Conservation (phyloP, 2,888 invertebrate genomes). For the Hirtodrosophila duncani region DNA sequence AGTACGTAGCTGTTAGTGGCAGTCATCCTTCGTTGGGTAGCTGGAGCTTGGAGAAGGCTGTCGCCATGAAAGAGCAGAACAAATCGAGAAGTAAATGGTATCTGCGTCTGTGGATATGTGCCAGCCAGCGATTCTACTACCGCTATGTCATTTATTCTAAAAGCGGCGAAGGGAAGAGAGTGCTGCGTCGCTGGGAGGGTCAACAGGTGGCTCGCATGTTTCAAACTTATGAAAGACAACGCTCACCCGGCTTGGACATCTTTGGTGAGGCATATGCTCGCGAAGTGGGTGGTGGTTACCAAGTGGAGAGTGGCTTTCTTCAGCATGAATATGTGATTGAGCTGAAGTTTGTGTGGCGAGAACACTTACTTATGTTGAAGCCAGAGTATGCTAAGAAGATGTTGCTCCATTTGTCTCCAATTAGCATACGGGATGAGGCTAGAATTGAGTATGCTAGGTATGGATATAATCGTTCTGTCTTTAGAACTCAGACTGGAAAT, state of each 20-base stretch:
- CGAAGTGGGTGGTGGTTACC: slow-evolving; percentile 52
- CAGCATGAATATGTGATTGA: slow-evolving; percentile 86
- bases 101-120: slow-evolving; percentile 80
- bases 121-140: slow-evolving; percentile 80
- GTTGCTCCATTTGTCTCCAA: slow-evolving; percentile 24
- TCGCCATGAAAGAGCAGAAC: slow-evolving; percentile 74
- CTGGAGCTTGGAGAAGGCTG: slow-evolving; percentile 83
- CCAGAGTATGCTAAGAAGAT: too few species aligned
- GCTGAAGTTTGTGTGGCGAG: slow-evolving; percentile 86
- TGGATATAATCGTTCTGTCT: slow-evolving; percentile 54
- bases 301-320: slow-evolving; percentile 88
- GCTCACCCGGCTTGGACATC: slow-evolving; percentile 44
- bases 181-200: slow-evolving; percentile 71
- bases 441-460: slow-evolving; percentile 62
- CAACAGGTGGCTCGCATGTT: slow-evolving; percentile 80
- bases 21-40: slow-evolving; percentile 83
- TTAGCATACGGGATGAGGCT: slow-evolving; percentile 41
- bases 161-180: slow-evolving; percentile 56
- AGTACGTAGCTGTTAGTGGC: slow-evolving; percentile 86
- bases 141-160: slow-evolving; percentile 69
- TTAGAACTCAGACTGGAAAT: slow-evolving; percentile 39
- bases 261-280: slow-evolving; percentile 60
- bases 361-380: slow-evolving; percentile 85
- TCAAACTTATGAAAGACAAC: slow-evolving; percentile 62
- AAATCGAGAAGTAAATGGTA: slow-evolving; percentile 80